Conservation (phyloP, 1,140 invertebrate genomes). For the Ditylenchus dipsaci region DNA sequence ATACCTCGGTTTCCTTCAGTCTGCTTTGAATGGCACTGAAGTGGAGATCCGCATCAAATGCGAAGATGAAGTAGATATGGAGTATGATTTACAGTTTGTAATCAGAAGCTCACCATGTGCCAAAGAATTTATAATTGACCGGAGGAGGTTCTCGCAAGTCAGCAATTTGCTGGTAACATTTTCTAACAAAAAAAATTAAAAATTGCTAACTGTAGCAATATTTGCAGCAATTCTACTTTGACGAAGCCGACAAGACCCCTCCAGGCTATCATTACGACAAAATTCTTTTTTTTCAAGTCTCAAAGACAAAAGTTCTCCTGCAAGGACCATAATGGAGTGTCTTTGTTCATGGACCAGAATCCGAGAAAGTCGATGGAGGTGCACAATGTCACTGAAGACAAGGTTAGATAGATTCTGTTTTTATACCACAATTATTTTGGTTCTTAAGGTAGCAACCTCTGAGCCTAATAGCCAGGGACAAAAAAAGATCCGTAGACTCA, state of each 20-base stretch:
- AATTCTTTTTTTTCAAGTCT: conserved; percentile 50
- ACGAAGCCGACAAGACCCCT: conserved; percentile 48
- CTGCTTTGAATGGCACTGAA: conserved; percentile 54
- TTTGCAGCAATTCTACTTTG: conserved; percentile 56
- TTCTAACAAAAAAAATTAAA: background rate
- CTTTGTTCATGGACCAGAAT: conserved; percentile 33
- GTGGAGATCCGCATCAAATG: conserved; percentile 49
- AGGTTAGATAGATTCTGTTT: background rate
- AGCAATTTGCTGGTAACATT: conserved; percentile 46
- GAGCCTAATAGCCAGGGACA: too few relatives aligned
- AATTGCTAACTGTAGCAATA: too few relatives aligned
- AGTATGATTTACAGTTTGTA: conserved; percentile 49
- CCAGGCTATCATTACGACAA: conserved; percentile 47
- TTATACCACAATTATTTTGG: too few relatives aligned
- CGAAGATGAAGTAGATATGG: conserved; percentile 26
- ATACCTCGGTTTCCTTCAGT: conserved; percentile 55
- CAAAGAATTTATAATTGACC: conserved; percentile 54
- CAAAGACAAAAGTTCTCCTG: conserved; percentile 45
- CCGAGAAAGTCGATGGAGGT: conserved; percentile 29
- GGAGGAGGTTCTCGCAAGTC: conserved; percentile 32
- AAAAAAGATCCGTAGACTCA: conserved; percentile 19
- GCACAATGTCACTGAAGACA: conserved; percentile 38
- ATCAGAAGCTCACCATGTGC: conserved; percentile 55
- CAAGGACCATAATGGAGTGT: conserved; percentile 28
- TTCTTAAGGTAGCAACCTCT: too few relatives aligned